These are phyloP conservation scores for Argyra leucocephala DNA, from an alignment of 2,888 invertebrate genomes.

Conservation along the genomic window DNA sequence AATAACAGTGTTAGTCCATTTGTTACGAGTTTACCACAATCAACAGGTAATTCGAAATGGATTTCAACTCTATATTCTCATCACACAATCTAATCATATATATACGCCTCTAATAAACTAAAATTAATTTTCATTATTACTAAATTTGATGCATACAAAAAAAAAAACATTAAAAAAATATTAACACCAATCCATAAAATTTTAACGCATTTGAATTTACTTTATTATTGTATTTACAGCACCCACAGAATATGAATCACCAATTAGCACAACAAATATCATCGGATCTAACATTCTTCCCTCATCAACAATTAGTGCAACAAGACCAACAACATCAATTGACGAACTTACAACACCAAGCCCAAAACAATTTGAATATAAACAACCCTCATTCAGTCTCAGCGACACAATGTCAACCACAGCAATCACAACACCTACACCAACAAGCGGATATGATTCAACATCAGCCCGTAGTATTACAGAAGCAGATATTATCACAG, in stretches of 20 bases:
- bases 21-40: conserved; percentile 37
- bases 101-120: too few relatives aligned
- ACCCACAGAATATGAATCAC: conserved; percentile 41
- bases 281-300: conserved; percentile 20
- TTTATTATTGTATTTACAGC: conserved; percentile 26
- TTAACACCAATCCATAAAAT: conserved; percentile 22
- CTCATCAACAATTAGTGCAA: conserved; percentile 20
- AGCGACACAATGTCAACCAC: conserved; percentile 15
- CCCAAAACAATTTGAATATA: conserved; percentile 22
- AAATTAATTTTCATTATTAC: too few relatives aligned
- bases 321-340: conserved; percentile 27
- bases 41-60: conserved; percentile 23
- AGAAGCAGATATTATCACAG: conserved; percentile 20
- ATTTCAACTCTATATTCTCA: not conserved
- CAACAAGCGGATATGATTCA: conserved; percentile 23
- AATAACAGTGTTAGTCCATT: conserved; percentile 37
- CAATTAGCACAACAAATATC: conserved; percentile 36
- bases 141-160: too few relatives aligned
- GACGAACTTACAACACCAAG: conserved; percentile 25
- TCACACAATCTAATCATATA: not conserved
- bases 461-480: conserved; percentile 26
- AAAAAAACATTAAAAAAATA: conserved; percentile 30
- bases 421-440: conserved; percentile 16
- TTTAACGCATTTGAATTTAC: not conserved
- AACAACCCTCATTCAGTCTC: conserved; percentile 10